Evolutionary conservation across 2,888 invertebrate genomes (phyloP), one percentile per base, ranked within the genome.

Genomic region (Druceiella hillmani): DNA sequence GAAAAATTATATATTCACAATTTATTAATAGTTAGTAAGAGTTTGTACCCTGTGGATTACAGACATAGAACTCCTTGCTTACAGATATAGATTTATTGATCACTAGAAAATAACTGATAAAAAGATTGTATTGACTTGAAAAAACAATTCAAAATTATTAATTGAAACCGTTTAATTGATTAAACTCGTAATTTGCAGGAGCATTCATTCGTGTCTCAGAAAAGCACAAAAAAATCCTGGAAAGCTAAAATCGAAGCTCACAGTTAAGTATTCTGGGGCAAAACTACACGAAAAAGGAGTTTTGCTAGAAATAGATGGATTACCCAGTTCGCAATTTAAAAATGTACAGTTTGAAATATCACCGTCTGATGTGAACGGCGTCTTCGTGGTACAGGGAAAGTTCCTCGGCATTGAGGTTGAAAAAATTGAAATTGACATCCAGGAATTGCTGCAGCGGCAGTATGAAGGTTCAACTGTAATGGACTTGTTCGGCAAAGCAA

Each of bases 371-470:
- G 71, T 74, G 43, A 77, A 76, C 26, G 85, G 85, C 3, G 65
- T 81, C 1, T 86, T 86, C 55, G 75, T 75, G 2, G 75, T 86
- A 1, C 75, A 76, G 50, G 85, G 81, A 15, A 83, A 81, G 55
- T 84, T 85, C 51, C 80, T 86, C 81, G 85, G 85, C 2, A 79
- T 84, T 1, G 78, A 78, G 52, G 78, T 86, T 76, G 84, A 86
- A 53, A 78, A 79, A 40, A 73, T 84, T 15, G 80, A 83, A 26
- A 62, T 85, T 10, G 78, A 82, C 45, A 81, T 84, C 49, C 77
- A 86, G 67, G 79, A 83, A 54, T 62, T 87, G 20, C 65, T 87
- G 11, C 82, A 85, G 55, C 70, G 83, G 43, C 86, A 87, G 56
- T 86, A 82, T 51, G 84, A 86, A 56, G 86, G 85, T 13, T 78